phyloP scores from a whole-genome alignment of 1,140 invertebrate species.

The Homalodisca vitripennis region DNA sequence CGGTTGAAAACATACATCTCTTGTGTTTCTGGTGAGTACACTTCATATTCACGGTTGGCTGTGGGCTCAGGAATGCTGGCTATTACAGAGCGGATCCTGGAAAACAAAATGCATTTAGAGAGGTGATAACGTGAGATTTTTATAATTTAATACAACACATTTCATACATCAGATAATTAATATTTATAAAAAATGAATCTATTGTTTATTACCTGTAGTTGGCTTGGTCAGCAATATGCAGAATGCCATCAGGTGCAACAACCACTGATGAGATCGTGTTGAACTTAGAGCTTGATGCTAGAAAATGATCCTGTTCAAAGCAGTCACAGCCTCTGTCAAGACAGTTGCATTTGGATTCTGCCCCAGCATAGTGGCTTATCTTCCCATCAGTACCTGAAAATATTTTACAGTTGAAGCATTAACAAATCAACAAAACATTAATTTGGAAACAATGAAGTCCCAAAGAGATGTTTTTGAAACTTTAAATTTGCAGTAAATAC shows the following conservation, averaged over 20 bases:
- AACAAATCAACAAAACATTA: not conserved
- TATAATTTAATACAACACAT: not conserved
- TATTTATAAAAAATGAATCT: not conserved
- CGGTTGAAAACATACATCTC: slow-evolving; percentile 95
- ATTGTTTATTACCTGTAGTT: slow-evolving; percentile 59
- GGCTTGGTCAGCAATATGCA: slow-evolving; percentile 93
- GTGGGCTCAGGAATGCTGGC: slow-evolving; percentile 88
- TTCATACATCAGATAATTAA: too few species aligned
- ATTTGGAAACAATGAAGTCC: not conserved
- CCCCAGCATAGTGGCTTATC: slow-evolving; percentile 88
- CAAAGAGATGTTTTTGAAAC: not conserved
- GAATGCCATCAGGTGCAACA: slow-evolving; percentile 89
- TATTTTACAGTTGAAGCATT: not conserved
- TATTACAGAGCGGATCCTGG: slow-evolving; percentile 72
- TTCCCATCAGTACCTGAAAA: slow-evolving; percentile 77
- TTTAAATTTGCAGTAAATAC: slow-evolving; percentile 29
- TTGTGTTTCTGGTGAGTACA: slow-evolving; percentile 92
- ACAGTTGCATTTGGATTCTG: slow-evolving; percentile 94
- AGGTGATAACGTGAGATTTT: not conserved
- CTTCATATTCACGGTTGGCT: slow-evolving; percentile 83
- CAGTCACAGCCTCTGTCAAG: slow-evolving; percentile 87
- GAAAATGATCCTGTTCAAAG: slow-evolving; percentile 86
- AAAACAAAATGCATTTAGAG: not conserved
- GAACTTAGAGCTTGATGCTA: slow-evolving; percentile 90
- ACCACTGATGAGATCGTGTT: slow-evolving; percentile 91